phyloP scores from a whole-genome alignment of 2,888 invertebrate genomes.

The Sylvicola cinctus region DNA sequence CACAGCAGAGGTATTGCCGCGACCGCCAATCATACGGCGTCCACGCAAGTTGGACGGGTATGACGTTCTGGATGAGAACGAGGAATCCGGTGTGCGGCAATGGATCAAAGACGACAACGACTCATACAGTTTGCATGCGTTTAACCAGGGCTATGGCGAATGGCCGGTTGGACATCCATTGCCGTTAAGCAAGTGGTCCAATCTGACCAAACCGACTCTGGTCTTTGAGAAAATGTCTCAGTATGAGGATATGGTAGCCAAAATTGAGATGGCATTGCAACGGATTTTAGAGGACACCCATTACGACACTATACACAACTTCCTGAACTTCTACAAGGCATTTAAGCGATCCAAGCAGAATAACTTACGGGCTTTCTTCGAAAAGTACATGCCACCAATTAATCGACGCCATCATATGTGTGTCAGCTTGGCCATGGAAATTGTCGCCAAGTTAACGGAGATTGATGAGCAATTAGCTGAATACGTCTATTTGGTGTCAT shows the following conservation, averaged over 20 bases:
- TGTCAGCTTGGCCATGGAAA: constrained; percentile 68
- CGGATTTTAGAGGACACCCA: constrained; percentile 63
- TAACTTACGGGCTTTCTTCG: constrained; percentile 49
- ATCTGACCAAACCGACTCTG: constrained; percentile 25
- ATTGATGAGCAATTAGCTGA: constrained; percentile 44
- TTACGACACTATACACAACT: constrained; percentile 78
- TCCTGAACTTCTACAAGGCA: constrained; percentile 43
- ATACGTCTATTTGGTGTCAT: constrained; percentile 56
- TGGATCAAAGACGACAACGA: constrained; percentile 9
- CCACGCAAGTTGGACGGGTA: no score
- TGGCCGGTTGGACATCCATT: constrained; percentile 51
- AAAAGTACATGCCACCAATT: constrained; percentile 57
- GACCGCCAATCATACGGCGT: constrained; percentile 27
- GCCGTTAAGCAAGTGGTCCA: constrained; percentile 56
- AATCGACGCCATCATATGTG: constrained; percentile 65
- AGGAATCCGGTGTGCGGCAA: no score
- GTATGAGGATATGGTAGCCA: constrained; percentile 61
- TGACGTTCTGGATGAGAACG: no score
- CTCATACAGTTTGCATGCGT: constrained; percentile 23
- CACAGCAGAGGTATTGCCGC: constrained; percentile 27
- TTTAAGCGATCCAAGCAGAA: constrained; percentile 40
- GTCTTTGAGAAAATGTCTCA: constrained; percentile 16
- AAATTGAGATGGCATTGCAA: constrained; percentile 61
- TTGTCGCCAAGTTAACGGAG: constrained; percentile 45
- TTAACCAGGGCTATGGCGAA: constrained; percentile 28